phyloP scores from a whole-genome alignment of 2,113 vertebrate species.

The Amphiprion percula region DNA sequence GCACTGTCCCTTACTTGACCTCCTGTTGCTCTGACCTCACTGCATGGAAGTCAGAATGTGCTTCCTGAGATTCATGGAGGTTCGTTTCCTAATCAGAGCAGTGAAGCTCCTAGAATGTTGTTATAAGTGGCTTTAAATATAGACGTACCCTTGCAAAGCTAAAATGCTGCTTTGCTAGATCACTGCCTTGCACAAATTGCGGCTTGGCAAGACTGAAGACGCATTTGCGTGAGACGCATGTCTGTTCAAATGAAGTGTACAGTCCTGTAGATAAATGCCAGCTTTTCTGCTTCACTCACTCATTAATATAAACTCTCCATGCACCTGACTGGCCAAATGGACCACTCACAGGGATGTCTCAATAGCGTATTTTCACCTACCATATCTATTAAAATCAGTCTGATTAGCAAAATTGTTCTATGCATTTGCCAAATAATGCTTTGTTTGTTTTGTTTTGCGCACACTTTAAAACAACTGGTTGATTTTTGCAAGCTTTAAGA shows the following conservation, averaged over 20 bases:
- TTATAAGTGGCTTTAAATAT: background rate
- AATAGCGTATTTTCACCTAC: background rate
- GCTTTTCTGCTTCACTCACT: no score
- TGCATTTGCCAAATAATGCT: background rate
- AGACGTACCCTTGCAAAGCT: no score
- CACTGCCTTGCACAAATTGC: no score
- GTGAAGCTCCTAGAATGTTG: background rate
- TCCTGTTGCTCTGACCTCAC: slow-evolving; percentile 6
- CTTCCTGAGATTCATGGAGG: background rate
- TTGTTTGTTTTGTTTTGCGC: background rate
- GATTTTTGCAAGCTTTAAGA: background rate
- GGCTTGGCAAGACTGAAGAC: no score
- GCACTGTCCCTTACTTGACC: background rate
- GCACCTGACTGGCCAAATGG: no score
- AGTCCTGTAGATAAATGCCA: no score
- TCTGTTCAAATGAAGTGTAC: no score
- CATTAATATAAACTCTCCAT: no score
- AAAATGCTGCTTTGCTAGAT: no score
- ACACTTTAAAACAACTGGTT: background rate
- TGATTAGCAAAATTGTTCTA: no score
- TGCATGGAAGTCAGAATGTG: slow-evolving; percentile 3
- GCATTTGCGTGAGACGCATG: no score
- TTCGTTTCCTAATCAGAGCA: background rate
- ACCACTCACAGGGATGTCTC: no score
- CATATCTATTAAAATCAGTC: background rate